A percentile compares a stretch with the other conserved stretches of the same genome.
These are phyloP conservation scores for Myotis pilosus DNA, from an alignment of 2,797 vertebrate species.

Conservation along the genomic window DNA sequence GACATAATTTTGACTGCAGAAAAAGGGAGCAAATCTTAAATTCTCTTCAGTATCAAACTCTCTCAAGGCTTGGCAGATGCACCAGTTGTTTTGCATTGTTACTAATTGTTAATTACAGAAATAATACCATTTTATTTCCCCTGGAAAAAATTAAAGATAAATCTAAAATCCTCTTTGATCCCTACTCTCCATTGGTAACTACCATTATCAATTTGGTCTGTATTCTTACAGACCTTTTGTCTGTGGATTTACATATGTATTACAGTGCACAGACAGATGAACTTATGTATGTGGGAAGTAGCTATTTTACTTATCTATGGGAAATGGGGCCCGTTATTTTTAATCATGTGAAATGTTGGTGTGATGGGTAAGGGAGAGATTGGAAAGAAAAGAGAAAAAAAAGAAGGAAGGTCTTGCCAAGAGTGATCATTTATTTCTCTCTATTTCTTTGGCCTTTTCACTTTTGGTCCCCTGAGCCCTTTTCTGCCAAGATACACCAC, in stretches of 20 bases:
- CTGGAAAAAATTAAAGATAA: neutral
- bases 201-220: constrained; percentile 17
- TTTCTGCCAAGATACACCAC: constrained; percentile 38
- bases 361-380: constrained; percentile 35
- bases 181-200: neutral
- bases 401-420: neutral
- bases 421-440: constrained; percentile 22
- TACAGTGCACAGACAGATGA: constrained; percentile 21
- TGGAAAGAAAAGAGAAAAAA: constrained; percentile 26
- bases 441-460: constrained; percentile 42
- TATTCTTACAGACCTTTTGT: constrained; percentile 41
- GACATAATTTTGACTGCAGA: constrained; percentile 34
- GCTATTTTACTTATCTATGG: constrained; percentile 49
- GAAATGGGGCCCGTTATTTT: constrained; percentile 45
- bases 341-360: constrained; percentile 20
- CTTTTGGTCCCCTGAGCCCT: constrained; percentile 22
- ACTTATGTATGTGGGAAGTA: constrained; percentile 12
- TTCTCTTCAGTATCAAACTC: constrained; percentile 28
- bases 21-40: constrained; percentile 6
- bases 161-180: constrained; percentile 50
- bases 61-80: neutral
- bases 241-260: neutral
- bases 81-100: constrained; percentile 18
- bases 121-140: constrained; percentile 33
- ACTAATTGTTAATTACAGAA: constrained; percentile 52